These are phyloP conservation scores for Gambelia wislizenii DNA, from an alignment of 2,797 vertebrate species.

Conservation along the genomic window DNA sequence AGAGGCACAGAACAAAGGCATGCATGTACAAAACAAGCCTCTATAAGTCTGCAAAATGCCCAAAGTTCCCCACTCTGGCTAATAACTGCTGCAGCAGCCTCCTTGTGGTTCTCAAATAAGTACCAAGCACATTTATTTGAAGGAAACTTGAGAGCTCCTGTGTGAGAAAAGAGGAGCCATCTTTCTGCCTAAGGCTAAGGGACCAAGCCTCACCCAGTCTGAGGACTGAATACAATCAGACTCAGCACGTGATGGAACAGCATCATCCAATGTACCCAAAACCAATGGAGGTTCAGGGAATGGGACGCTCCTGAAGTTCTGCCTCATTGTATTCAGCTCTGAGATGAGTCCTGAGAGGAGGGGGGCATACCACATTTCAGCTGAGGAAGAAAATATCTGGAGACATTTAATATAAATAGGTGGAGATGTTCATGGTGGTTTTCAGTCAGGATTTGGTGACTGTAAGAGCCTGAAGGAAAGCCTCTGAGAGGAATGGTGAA, in stretches of 20 bases:
- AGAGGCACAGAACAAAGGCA: too few relatives aligned
- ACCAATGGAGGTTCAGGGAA: not conserved
- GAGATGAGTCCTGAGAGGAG: not conserved
- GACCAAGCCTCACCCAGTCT: too few relatives aligned
- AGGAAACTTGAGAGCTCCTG: not conserved
- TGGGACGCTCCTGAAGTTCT: not conserved
- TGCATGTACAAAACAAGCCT: too few relatives aligned
- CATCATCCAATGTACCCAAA: not conserved
- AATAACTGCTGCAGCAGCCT: too few relatives aligned
- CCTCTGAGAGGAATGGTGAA: not conserved
- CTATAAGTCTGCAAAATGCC: too few relatives aligned
- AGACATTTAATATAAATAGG: not conserved
- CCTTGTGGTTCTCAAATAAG: conserved; percentile 38
- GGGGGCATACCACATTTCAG: not conserved
- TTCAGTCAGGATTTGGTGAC: not conserved
- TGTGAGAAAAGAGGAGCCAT: not conserved
- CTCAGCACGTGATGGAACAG: not conserved
- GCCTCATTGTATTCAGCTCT: too few relatives aligned
- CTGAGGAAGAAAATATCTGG: not conserved
- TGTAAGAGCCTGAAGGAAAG: not conserved
- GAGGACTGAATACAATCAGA: too few relatives aligned
- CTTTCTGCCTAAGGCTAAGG: not conserved
- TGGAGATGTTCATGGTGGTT: not conserved
- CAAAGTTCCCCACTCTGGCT: too few relatives aligned
- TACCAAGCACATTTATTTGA: not conserved